These are phyloP conservation scores for Mustela nigripes DNA, from an alignment of 2,113 vertebrate species.

Conservation along the genomic window DNA sequence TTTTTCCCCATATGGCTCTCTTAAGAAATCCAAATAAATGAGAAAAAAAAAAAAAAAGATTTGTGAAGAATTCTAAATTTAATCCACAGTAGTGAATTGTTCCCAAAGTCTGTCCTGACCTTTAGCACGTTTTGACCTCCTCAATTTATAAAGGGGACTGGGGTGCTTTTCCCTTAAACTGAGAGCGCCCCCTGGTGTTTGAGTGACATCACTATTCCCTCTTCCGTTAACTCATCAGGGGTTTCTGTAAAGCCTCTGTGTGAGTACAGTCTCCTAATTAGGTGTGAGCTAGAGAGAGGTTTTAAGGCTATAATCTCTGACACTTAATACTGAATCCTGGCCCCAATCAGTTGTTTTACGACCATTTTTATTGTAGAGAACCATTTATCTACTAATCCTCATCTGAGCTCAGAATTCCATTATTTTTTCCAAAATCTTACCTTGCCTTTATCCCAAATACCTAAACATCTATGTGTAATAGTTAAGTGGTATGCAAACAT, in stretches of 20 bases:
- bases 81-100: not conserved
- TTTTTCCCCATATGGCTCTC: not conserved
- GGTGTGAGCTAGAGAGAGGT: not conserved
- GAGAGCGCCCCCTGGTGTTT: slow-evolving; percentile 21
- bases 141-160: not conserved
- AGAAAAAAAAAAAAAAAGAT: not conserved
- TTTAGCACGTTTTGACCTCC: not conserved
- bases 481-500: not conserved
- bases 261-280: not conserved
- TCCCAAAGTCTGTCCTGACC: not conserved
- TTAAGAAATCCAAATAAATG: not conserved
- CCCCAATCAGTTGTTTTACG: not conserved
- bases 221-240: not conserved
- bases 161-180: not conserved
- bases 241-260: not conserved
- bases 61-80: not conserved
- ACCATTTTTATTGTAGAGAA: not conserved
- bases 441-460: not conserved
- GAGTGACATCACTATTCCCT: not conserved
- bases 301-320: not conserved
- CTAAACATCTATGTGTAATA: not conserved
- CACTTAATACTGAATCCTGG: not conserved
- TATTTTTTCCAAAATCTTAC: not conserved
- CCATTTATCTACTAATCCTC: not conserved
- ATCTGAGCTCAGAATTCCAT: not conserved